Evolutionary conservation across 1,140 invertebrate species (phyloP), one percentile per base, ranked within the genome.

Genomic region (Stegodyphus mimosarum): DNA sequence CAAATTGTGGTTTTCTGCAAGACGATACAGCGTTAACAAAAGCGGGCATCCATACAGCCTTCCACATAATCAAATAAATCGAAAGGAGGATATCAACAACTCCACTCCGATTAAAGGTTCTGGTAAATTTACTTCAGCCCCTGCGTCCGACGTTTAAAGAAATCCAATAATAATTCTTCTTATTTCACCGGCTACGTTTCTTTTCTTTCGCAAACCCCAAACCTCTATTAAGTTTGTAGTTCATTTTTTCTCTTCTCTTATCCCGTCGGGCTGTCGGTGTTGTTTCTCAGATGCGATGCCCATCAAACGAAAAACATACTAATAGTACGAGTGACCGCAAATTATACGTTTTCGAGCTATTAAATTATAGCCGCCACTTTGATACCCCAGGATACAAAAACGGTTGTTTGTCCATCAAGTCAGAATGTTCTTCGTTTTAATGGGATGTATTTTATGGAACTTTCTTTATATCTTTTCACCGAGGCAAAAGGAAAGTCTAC

Each of bases 111-210:
- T 84, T 84, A 84, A 84, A 84, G 81, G 81, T 84, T 84, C 81
- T 76, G 73, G 81, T 72, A 76, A 84, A 84, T 84, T 84, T 84
- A 84, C 81, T 84, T 76, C 81, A 71, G 55, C 80, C 71, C 17
- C 71, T 66, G 52, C 71, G 60, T 51, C 50, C 53, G 55, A 74
- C 80, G 80, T 83, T 83, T 83, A 83, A 83, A 84, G 73, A 84
- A 84, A 84, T 84, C 81, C 81, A 84, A 84, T 84, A 84, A 84
- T 83, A 83, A 83, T 83, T 83, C 80, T 83, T 83, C 33, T 83
- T 83, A 52, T 53, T 83, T 72, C 33, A 33, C 80, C 17, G 60
- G 15, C 50, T 71, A 49, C 64, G 52, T 66, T 83, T 83, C 70
- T 60, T 73, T 83, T 73, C 71, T 55, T 83, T n/a, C 33, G 10